phyloP scores from a whole-genome alignment of 2,888 invertebrate species.

The Argyra leucocephala region DNA sequence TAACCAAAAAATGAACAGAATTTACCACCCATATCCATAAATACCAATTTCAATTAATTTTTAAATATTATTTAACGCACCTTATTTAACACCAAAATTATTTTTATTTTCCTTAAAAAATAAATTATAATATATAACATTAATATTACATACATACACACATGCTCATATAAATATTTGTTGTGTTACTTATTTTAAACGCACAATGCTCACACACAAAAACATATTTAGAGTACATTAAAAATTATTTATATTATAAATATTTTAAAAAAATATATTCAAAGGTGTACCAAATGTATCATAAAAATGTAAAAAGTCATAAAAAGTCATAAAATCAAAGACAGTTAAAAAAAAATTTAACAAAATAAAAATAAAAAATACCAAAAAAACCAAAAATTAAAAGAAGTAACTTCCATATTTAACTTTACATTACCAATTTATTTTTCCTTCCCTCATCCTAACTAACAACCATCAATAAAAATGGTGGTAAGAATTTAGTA shows the following conservation, averaged over 20 bases:
- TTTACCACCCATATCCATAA: not conserved
- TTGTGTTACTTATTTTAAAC: too few species aligned
- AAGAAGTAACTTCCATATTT: too few species aligned
- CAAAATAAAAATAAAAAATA: not conserved
- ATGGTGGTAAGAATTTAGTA: not conserved
- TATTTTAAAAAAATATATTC: not conserved
- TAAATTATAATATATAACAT: not conserved
- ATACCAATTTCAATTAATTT: not conserved
- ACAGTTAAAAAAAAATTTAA: not conserved
- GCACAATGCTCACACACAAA: too few species aligned
- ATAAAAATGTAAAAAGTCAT: conserved; percentile 5
- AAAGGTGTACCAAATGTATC: not conserved
- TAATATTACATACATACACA: not conserved
- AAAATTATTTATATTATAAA: not conserved
- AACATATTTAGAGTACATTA: too few species aligned
- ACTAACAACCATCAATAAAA: too few species aligned
- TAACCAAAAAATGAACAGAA: too few species aligned
- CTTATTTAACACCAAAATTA: not conserved
- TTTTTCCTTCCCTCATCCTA: too few species aligned
- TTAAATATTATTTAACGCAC: conserved; percentile 4
- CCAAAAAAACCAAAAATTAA: not conserved
- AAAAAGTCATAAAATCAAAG: not conserved
- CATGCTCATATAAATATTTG: too few species aligned
- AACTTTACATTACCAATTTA: too few species aligned
- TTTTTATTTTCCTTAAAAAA: too few species aligned